These are phyloP conservation scores for Falcunculus frontatus DNA, from an alignment of 2,113 vertebrate genomes.

Conservation along the genomic window DNA sequence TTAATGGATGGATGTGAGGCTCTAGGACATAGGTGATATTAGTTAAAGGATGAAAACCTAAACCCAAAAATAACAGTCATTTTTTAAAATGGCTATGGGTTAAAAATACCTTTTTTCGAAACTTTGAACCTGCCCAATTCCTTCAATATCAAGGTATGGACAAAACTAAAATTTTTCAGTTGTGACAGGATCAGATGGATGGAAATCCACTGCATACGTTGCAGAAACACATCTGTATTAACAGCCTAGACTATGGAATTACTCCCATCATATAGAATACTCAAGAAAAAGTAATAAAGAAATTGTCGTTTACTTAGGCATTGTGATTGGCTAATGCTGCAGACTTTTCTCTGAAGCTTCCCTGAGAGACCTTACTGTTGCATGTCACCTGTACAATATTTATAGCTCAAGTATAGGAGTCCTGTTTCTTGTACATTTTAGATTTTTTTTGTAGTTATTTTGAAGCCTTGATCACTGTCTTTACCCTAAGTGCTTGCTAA, in stretches of 20 bases:
- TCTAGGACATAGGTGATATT: background rate
- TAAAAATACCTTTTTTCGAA: background rate
- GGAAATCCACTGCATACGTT: background rate
- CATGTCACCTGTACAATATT: background rate
- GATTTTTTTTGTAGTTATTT: background rate
- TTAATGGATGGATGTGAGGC: background rate
- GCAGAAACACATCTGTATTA: background rate
- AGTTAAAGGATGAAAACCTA: background rate
- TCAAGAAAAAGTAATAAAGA: background rate
- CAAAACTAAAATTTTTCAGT: background rate
- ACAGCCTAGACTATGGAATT: background rate
- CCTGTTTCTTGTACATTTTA: background rate
- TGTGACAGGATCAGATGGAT: background rate
- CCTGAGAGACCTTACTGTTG: background rate
- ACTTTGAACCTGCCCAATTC: background rate
- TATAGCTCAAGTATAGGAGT: background rate
- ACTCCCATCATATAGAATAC: rapidly evolving
- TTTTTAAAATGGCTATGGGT: background rate
- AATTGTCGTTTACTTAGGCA: background rate
- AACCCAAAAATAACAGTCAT: background rate
- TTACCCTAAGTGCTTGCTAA: background rate
- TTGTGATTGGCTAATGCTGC: background rate
- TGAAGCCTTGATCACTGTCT: background rate
- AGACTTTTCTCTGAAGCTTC: background rate
- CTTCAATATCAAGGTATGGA: background rate